Evolutionary conservation across 2,797 vertebrate species (phyloP), one percentile per base, ranked within the genome.

Genomic region (Diglossa cyanea): DNA sequence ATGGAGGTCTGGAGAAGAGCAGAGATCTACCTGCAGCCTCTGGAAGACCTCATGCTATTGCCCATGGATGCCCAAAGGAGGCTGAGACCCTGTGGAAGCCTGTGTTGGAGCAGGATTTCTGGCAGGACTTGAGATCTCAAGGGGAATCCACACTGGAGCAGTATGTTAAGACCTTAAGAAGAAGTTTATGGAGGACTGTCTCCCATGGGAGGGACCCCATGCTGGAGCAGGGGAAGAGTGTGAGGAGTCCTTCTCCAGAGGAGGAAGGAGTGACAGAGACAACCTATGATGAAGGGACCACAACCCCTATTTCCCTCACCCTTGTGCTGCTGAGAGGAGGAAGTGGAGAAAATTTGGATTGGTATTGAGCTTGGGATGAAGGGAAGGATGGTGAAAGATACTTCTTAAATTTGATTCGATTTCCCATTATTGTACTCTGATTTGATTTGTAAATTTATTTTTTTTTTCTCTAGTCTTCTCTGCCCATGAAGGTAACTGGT

Each of bases 41-140:
- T 65, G 67, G 28, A 58, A 6, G 5, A 39, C 7, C 24, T 55
- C 60, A 47, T 5, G 2, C 30, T 19, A 30, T 44, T 2, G 3
- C 44, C 28, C 0, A 0, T 20, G 11, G 23, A 10, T n/a, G 13
- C 6, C 37, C 1, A 0, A 51, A 57, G n/a, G 37, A 50, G 8
- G 10, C 6, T 48, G 42, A 0, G 3, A 14, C 24, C 8, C 35
- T 21, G 8, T 14, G 39, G 48, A 35, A 63, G 6, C 6, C 35
- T 42, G 21, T 48, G 10, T 7, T 42, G 31, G 14, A 62, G 51
- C 7, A 24, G n/a, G 28, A 44, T 57, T 72, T 42, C n/a, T n/a
- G n/a, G 23, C 4, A 58, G 37, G 13, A 28, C 9, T 53, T 68
- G 28, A 20, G 45, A 45, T 13, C 16, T 3, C 37, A 50, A 44